Conservation (phyloP, 2,888 invertebrate species). For the Bellardia bayeri region DNA sequence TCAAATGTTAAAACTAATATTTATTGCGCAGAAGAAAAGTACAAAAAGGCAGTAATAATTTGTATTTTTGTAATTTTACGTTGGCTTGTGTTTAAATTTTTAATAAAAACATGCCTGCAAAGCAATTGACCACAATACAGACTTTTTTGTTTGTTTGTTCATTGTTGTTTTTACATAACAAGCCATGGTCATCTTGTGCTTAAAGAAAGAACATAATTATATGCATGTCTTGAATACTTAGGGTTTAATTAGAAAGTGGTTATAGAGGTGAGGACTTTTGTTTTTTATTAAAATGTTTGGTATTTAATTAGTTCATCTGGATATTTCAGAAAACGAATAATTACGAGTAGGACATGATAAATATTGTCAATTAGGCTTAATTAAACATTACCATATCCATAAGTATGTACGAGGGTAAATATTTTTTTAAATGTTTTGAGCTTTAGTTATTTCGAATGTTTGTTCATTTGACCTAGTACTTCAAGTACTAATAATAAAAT, state of each 20-base stretch:
- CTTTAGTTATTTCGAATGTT: too few species aligned
- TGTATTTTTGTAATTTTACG: conserved; percentile 27
- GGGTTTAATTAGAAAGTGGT: conserved; percentile 17
- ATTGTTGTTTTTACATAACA: background rate
- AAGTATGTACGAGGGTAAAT: too few species aligned
- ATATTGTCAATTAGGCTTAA: too few species aligned
- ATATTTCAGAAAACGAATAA: too few species aligned
- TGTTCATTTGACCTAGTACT: too few species aligned
- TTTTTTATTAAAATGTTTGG: background rate
- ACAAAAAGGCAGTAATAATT: background rate
- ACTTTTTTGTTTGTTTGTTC: background rate
- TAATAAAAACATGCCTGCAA: conserved; percentile 13
- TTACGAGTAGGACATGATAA: too few species aligned
- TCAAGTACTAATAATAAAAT: too few species aligned
- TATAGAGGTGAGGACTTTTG: background rate
- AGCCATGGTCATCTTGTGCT: background rate
- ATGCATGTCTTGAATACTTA: conserved; percentile 28
- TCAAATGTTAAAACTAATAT: conserved; percentile 1
- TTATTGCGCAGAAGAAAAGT: background rate
- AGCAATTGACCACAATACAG: background rate
- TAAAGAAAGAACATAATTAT: conserved; percentile 34
- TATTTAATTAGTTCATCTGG: background rate
- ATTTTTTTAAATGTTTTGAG: too few species aligned
- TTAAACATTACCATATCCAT: too few species aligned
- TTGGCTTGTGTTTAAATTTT: background rate